Evolutionary conservation across 2,113 vertebrate species (phyloP).

Genomic region (Vanacampus margaritifer): DNA sequence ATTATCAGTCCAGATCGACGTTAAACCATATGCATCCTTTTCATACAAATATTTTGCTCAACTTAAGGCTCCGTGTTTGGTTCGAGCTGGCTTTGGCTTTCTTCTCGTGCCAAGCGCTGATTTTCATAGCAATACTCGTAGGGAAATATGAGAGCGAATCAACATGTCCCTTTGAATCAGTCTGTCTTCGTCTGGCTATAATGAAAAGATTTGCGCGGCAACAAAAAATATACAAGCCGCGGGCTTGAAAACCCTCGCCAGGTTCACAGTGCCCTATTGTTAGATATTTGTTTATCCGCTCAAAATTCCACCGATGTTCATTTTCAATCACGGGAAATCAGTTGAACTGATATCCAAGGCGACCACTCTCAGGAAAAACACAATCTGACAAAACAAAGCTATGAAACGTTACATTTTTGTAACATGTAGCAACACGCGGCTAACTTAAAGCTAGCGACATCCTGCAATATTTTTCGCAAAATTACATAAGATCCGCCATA

Average conservation of each 20-base stretch:
- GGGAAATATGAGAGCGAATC: conserved; percentile 53
- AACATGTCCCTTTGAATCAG: conserved; percentile 47
- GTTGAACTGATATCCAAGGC: background rate
- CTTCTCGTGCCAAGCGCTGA: conserved; percentile 33
- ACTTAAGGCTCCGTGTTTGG: conserved; percentile 32
- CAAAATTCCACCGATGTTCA: background rate
- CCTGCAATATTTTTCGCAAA: background rate
- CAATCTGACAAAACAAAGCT: background rate
- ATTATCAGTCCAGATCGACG: conserved; percentile 38
- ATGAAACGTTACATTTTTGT: background rate
- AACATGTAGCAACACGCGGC: background rate
- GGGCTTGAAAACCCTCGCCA: conserved; percentile 17
- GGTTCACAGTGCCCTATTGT: background rate
- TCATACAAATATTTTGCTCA: conserved; percentile 21
- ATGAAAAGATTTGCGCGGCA: conserved; percentile 55
- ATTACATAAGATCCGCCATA: background rate
- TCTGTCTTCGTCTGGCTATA: conserved; percentile 39
- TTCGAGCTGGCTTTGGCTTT: conserved; percentile 29
- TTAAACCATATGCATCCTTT: conserved; percentile 25
- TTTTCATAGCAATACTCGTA: conserved; percentile 46
- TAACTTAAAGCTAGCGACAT: background rate
- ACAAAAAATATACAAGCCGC: conserved; percentile 34
- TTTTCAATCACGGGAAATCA: background rate
- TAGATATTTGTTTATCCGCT: conserved; percentile 19
- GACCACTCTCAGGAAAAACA: background rate